These are phyloP conservation scores for Steinernema hermaphroditum DNA, from an alignment of 2,888 invertebrate species.

Conservation along the genomic window DNA sequence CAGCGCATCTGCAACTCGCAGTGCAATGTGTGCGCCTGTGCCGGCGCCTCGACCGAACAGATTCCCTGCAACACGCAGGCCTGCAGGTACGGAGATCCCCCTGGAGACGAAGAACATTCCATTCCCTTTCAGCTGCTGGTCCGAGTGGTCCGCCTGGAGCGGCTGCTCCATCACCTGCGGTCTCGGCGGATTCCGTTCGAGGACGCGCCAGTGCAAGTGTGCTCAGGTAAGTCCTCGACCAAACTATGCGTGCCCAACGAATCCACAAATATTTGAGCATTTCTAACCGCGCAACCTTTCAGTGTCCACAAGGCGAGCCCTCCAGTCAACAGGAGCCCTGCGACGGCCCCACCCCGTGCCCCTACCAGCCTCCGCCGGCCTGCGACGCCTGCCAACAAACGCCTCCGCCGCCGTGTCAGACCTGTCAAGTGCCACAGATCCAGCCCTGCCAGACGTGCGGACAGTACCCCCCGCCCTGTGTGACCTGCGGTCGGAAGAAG, in stretches of 20 bases:
- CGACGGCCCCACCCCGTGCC: slow-evolving; percentile 8
- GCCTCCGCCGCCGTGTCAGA: neutral
- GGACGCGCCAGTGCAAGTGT: neutral
- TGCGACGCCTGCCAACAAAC: slow-evolving; percentile 6
- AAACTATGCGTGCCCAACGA: no score
- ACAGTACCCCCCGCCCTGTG: slow-evolving; percentile 16
- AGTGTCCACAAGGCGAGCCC: slow-evolving; percentile 18
- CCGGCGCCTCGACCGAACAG: neutral
- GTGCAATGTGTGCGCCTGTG: neutral
- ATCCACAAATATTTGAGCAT: neutral
- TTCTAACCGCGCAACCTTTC: neutral
- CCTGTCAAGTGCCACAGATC: neutral
- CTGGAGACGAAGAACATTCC: no score
- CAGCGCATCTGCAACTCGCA: neutral
- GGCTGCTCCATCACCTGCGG: slow-evolving; percentile 4
- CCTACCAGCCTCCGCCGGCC: neutral
- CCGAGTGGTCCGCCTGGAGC: slow-evolving; percentile 1
- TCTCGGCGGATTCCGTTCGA: slow-evolving; percentile 11
- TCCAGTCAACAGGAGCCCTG: slow-evolving; percentile 13
- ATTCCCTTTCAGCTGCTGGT: neutral
- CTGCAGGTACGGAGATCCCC: neutral
- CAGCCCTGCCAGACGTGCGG: neutral
- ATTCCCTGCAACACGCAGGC: neutral
- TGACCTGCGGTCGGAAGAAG: slow-evolving; percentile 1
- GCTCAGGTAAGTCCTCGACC: neutral